Evolutionary conservation across 2,797 vertebrate genomes (phyloP), one percentile per base, ranked within the genome.

Genomic region (Chrysocyon brachyurus): DNA sequence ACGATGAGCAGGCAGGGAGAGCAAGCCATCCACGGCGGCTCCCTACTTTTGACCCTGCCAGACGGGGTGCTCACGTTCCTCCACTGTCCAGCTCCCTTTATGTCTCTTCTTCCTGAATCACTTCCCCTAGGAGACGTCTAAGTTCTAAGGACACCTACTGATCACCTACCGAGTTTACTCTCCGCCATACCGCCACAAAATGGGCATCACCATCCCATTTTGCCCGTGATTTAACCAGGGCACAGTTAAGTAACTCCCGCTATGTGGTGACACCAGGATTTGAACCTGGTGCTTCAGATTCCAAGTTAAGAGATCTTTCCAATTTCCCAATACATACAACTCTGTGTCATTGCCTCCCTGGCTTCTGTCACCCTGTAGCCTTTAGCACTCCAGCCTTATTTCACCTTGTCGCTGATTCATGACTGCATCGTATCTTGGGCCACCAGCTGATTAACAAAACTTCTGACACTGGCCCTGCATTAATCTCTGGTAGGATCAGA

Each of bases 391-490:
- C 7, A 5, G 73, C 9, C 0, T 33, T 11, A 64, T 26, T 72
- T 84, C 54, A 28, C 28, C n/a, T 46, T 40, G 8, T 26, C 17
- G 54, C 72, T 77, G 61, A 52, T 19, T 4, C 19, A 24, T n/a
- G 83, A 70, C 4, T 66, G 28, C 24, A 46, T 31, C 11, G 26
- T 6, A 24, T n/a, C 16, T 26, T 8, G 8, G 66, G 63, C 19
- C 40, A 33, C 49, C 36, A 52, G 12, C 22, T 3, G 33, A 87
- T 21, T 12, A 70, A n/a, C 73, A 11, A 46, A 79, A 24, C 15
- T 31, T 33, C 17, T n/a, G 0, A 40, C 49, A 16, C 24, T 5
- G 66, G 33, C 24, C 70, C 3, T 0, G 1, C 4, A 16, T 40
- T 70, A 22, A 26, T 26, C 15, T 82, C 36, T 57, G 61, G 14